These are phyloP conservation scores for Acheta domesticus DNA, from an alignment of 2,888 invertebrate species.

Conservation along the genomic window DNA sequence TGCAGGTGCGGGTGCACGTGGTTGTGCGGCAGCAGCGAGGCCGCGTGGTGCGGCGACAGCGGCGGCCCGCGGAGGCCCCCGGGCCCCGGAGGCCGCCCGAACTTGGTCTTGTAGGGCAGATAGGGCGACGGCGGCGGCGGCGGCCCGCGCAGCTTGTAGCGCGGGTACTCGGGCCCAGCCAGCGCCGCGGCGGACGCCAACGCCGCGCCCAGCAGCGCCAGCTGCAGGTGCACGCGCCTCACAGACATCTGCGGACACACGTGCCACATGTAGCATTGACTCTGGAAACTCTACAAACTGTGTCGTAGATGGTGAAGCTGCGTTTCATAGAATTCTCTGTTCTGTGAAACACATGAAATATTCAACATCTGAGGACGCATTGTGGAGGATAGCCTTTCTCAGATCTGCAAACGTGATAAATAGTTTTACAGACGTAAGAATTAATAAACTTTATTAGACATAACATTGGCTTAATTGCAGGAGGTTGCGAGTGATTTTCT, in stretches of 20 bases:
- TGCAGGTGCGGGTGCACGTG: not conserved
- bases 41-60: not conserved
- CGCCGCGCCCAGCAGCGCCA: not conserved
- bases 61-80: not conserved
- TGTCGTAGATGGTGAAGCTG: too few relatives aligned
- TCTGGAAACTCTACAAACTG: too few relatives aligned
- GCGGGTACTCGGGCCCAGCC: conserved; percentile 19
- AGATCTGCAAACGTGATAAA: too few relatives aligned
- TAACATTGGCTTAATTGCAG: too few relatives aligned
- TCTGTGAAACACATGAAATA: too few relatives aligned
- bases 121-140: conserved; percentile 40
- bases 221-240: not conserved
- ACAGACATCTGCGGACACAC: not conserved
- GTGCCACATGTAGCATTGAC: not conserved
- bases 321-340: too few relatives aligned
- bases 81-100: too few relatives aligned
- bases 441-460: too few relatives aligned
- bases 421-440: fast-evolving
- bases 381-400: too few relatives aligned
- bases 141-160: conserved; percentile 46
- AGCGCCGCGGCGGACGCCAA: not conserved
- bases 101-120: not conserved
- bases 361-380: too few relatives aligned
- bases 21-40: not conserved
- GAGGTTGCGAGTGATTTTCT: too few relatives aligned